Conservation (phyloP, 2,113 vertebrate genomes). For the Tichodroma muraria region DNA sequence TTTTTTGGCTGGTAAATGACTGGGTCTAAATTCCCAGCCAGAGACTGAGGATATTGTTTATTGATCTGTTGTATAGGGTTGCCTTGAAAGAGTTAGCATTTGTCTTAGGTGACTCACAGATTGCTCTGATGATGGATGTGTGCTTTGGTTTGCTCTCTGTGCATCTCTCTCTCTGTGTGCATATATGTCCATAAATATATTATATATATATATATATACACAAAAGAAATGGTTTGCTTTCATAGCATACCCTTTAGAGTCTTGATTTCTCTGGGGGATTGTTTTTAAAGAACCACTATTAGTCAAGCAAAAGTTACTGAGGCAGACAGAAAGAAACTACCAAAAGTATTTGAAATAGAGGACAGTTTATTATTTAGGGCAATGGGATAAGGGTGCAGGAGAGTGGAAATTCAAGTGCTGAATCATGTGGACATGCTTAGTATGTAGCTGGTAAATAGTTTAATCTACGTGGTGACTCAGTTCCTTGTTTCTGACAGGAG, state of each 20-base stretch:
- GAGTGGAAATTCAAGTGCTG: background rate
- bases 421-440: background rate
- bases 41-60: conserved; percentile 17
- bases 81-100: conserved; percentile 20
- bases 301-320: background rate
- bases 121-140: background rate
- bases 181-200: background rate
- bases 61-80: conserved; percentile 20
- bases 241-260: background rate
- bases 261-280: background rate
- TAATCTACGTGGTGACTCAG: background rate
- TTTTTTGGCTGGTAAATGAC: background rate
- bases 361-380: background rate
- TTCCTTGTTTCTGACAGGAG: background rate
- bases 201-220: background rate
- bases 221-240: background rate
- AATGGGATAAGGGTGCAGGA: background rate
- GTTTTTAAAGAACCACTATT: background rate
- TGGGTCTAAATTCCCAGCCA: background rate
- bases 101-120: conserved; percentile 4
- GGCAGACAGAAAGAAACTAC: background rate
- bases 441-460: background rate
- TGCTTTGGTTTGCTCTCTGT: background rate
- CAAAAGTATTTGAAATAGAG: background rate
- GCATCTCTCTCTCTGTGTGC: background rate